phyloP scores from a whole-genome alignment of 2,113 vertebrate genomes.

The Solenodon paradoxus region DNA sequence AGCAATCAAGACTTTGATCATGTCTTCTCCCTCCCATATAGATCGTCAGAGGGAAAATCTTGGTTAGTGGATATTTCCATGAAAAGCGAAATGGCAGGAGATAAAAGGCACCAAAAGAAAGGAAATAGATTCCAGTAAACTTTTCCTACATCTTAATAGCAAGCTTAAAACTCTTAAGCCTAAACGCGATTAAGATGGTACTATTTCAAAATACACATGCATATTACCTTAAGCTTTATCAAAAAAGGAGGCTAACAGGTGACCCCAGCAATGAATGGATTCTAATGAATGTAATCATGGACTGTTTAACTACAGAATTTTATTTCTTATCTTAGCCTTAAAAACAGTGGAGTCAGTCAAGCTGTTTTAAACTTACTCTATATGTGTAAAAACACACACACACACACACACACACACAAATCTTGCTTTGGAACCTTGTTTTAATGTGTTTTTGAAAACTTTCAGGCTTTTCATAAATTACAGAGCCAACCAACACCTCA shows the following conservation, averaged over 20 bases:
- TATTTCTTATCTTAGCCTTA: too few species aligned
- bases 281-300: too few species aligned
- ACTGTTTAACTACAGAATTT: too few species aligned
- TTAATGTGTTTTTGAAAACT: too few species aligned
- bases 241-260: not conserved
- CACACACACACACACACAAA: too few species aligned
- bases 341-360: too few species aligned
- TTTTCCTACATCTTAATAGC: not conserved
- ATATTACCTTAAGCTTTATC: not conserved
- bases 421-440: too few species aligned
- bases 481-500: too few species aligned
- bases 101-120: not conserved
- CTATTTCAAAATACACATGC: not conserved
- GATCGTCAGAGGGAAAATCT: not conserved
- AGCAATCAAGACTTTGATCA: constrained; percentile 49
- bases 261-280: too few species aligned
- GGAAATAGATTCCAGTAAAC: not conserved
- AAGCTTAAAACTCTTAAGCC: not conserved
- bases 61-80: not conserved
- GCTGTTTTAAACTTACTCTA: too few species aligned
- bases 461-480: too few species aligned
- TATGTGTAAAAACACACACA: too few species aligned
- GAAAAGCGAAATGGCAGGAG: not conserved
- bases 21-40: not conserved
- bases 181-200: not conserved